phyloP scores from a whole-genome alignment of 2,888 invertebrate species.

The Dilophus febrilis region DNA sequence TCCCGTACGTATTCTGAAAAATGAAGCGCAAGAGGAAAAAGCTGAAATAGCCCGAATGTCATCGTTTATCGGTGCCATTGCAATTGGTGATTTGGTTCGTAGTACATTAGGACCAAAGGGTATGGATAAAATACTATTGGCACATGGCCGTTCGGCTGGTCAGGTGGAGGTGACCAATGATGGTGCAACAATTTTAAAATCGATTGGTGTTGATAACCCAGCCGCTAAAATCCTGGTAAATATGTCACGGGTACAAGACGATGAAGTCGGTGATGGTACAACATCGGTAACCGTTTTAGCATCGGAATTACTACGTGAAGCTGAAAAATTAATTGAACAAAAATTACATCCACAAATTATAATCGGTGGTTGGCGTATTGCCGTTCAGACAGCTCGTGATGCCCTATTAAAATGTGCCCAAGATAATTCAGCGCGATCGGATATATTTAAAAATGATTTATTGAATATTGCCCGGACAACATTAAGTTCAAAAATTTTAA shows the following conservation, averaged over 20 bases:
- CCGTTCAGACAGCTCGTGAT: slow-evolving; percentile 65
- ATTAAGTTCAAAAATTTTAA: slow-evolving; percentile 91
- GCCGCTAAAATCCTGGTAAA: slow-evolving; percentile 98
- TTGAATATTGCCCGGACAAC: slow-evolving; percentile 96
- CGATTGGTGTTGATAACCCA: slow-evolving; percentile 95
- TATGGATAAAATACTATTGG: slow-evolving; percentile 85
- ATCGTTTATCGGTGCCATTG: slow-evolving; percentile 95
- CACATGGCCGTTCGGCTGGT: slow-evolving; percentile 61
- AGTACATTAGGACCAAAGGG: slow-evolving; percentile 98
- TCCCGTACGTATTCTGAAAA: slow-evolving; percentile 84
- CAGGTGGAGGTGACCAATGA: slow-evolving; percentile 95
- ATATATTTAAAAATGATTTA: slow-evolving; percentile 69
- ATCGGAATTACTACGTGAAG: slow-evolving; percentile 85
- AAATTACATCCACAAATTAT: slow-evolving; percentile 98
- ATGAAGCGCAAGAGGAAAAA: slow-evolving; percentile 95
- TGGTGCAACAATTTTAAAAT: slow-evolving; percentile 94
- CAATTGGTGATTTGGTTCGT: slow-evolving; percentile 95
- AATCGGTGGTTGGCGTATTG: slow-evolving; percentile 86
- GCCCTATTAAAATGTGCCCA: slow-evolving; percentile 63
- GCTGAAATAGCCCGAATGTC: slow-evolving; percentile 94
- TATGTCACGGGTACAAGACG: slow-evolving; percentile 96
- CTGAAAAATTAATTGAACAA: slow-evolving; percentile 81
- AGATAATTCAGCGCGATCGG: slow-evolving; percentile 66
- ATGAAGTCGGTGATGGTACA: slow-evolving; percentile 99
- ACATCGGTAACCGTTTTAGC: slow-evolving; percentile 91